These are phyloP conservation scores for Zootoca vivipara DNA, from an alignment of 2,113 vertebrate species.

Conservation along the genomic window DNA sequence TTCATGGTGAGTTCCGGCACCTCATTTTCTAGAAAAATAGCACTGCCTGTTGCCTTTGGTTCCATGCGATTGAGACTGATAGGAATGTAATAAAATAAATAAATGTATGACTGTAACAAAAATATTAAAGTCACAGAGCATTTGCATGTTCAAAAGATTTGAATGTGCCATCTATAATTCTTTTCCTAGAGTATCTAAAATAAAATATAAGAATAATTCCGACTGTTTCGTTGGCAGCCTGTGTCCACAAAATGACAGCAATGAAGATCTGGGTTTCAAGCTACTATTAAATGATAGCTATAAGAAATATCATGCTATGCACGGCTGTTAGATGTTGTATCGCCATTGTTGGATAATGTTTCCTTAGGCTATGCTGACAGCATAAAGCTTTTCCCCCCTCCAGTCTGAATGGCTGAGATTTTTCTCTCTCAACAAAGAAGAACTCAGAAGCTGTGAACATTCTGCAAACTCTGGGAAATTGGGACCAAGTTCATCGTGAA, in stretches of 20 bases:
- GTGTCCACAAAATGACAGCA: neutral
- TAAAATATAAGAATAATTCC: neutral
- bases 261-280: conserved; percentile 11
- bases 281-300: conserved; percentile 33
- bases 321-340: conserved; percentile 33
- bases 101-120: neutral
- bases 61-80: neutral
- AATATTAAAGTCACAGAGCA: neutral
- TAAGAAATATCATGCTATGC: conserved; percentile 8
- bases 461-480: conserved; percentile 55
- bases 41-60: neutral
- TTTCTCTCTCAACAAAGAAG: conserved; percentile 28
- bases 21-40: too few species aligned
- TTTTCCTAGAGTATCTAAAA: neutral
- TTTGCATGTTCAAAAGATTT: neutral
- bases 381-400: neutral
- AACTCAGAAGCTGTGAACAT: conserved; percentile 47
- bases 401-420: conserved; percentile 28
- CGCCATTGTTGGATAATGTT: conserved; percentile 35
- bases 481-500: conserved; percentile 60
- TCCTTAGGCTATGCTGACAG: neutral
- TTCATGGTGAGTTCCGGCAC: too few species aligned
- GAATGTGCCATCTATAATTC: neutral
- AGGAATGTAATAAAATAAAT: neutral
- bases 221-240: neutral